Conservation (phyloP, 2,797 vertebrate genomes). For the Sphenodon punctatus region DNA sequence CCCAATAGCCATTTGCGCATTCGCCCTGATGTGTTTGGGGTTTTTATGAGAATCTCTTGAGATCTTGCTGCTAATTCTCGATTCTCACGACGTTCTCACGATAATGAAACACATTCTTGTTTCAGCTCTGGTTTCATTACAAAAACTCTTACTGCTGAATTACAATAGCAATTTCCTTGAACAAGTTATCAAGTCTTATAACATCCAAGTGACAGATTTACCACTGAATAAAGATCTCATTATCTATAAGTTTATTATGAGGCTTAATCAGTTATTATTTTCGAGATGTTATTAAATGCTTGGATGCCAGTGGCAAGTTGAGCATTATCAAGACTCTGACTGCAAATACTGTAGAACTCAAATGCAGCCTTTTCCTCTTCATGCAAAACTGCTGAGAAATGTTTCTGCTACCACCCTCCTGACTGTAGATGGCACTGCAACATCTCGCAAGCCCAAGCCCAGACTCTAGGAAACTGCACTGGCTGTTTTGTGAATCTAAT, state of each 20-base stretch:
- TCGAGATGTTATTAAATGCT: rapidly evolving
- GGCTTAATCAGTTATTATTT: neutral
- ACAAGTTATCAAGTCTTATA: neutral
- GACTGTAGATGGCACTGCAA: conserved; percentile 69
- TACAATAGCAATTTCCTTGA: neutral
- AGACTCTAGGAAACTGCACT: rapidly evolving
- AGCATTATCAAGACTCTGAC: neutral
- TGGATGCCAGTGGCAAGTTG: neutral
- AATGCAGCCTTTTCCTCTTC: neutral
- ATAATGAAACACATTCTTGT: too few relatives aligned
- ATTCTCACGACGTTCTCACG: too few relatives aligned
- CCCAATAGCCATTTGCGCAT: too few relatives aligned
- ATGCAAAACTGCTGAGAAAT: rapidly evolving
- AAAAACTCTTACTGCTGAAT: neutral
- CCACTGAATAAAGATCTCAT: neutral
- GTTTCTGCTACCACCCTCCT: conserved; percentile 12
- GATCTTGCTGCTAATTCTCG: too few relatives aligned
- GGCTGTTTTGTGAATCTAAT: neutral
- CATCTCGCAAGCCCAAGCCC: neutral
- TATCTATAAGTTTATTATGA: neutral
- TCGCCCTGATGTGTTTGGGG: too few relatives aligned
- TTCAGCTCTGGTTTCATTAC: too few relatives aligned
- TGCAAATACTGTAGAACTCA: too few relatives aligned
- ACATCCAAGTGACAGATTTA: neutral
- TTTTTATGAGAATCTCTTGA: too few relatives aligned